Base-by-base conservation (phyloP, 2,888 invertebrate genomes). In the Hedychridium roseum region DNA sequence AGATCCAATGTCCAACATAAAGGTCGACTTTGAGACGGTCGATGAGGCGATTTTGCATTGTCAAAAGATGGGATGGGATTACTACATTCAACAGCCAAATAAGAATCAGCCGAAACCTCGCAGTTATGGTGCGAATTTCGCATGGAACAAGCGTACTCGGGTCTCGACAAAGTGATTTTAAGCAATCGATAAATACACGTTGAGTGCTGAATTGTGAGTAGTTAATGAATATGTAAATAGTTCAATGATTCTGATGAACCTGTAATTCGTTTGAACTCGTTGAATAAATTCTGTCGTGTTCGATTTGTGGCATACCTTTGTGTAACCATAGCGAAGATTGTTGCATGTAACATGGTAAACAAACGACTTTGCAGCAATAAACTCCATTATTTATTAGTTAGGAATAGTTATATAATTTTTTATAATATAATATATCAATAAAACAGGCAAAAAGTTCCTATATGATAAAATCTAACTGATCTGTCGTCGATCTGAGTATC, bases 71-170 rank as follows among this genome's bases (percentile, higher is more conserved):
- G 94, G 95, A 2, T 98, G 95, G 94, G 81, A 85, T 12, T 99
- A 92, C 85, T 92, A 86, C 72, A 77, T 98, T 3, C 93, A 96
- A 68, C 86, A 88, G 31, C 87, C 90, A 60, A 85, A 84, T 9
- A 83, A 86, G 21, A 88, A 87, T 70, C 82, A 86, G 20, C 86
- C 88, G 47, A 91, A 88, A 70, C 88, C 90, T 3, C 98, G 98
- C 79, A 91, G 88, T 48, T 99, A 99, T 74, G 97, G 93, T 7
- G 80, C 88, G 15, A 99, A 99, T 78, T 99, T 96, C 80, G 85
- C 95, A 1, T 99, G 99, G 99, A 92, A 96, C 74, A 94, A 90
- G 73, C 89, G 93, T 66, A 96, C 97, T n/a, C 83, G 99, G 68
- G 90, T 91, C 28, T 92, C 94, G 2, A 97, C 97, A 1, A 99